Conservation (phyloP, 2,888 invertebrate species). For the Yponomeuta malinellus region DNA sequence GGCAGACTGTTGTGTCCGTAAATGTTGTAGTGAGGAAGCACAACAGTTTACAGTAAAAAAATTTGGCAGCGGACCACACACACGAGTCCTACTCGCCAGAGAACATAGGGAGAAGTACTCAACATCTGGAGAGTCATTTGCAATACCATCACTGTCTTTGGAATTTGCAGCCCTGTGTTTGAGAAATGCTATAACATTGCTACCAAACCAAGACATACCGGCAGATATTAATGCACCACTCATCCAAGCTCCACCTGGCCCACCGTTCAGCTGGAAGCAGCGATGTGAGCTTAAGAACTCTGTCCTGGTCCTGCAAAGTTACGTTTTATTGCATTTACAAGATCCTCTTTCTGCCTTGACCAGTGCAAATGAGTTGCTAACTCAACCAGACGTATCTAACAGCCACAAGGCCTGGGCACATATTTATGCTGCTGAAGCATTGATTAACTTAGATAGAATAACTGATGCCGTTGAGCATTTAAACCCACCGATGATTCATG, state of each 20-base stretch:
- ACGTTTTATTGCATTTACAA: slow-evolving; percentile 88
- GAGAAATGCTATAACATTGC: slow-evolving; percentile 85
- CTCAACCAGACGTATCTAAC: slow-evolving; percentile 77
- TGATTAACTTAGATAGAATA: slow-evolving; percentile 87
- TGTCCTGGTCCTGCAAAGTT: slow-evolving; percentile 87
- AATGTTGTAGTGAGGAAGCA: slow-evolving; percentile 76
- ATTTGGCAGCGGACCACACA: slow-evolving; percentile 64
- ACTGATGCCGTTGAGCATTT: slow-evolving; percentile 89
- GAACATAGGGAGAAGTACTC: slow-evolving; percentile 61
- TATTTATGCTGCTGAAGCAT: slow-evolving; percentile 92
- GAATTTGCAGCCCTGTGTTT: slow-evolving; percentile 94
- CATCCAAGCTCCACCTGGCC: slow-evolving; percentile 77
- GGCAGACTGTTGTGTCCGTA: slow-evolving; percentile 93
- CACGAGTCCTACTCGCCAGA: slow-evolving; percentile 53
- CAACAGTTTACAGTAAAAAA: slow-evolving; percentile 63
- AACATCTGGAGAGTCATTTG: slow-evolving; percentile 81
- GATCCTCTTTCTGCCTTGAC: slow-evolving; percentile 88
- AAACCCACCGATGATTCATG: slow-evolving; percentile 82
- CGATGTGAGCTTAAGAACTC: slow-evolving; percentile 77
- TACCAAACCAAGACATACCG: slow-evolving; percentile 76
- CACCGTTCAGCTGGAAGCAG: slow-evolving; percentile 77
- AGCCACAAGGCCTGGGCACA: slow-evolving; percentile 85
- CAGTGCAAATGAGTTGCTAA: slow-evolving; percentile 84
- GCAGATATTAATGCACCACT: slow-evolving; percentile 42
- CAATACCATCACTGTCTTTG: slow-evolving; percentile 90